Evolutionary conservation across 2,113 vertebrate species (phyloP), one percentile per base, ranked within the genome.

Genomic region (Labrus mixtus): DNA sequence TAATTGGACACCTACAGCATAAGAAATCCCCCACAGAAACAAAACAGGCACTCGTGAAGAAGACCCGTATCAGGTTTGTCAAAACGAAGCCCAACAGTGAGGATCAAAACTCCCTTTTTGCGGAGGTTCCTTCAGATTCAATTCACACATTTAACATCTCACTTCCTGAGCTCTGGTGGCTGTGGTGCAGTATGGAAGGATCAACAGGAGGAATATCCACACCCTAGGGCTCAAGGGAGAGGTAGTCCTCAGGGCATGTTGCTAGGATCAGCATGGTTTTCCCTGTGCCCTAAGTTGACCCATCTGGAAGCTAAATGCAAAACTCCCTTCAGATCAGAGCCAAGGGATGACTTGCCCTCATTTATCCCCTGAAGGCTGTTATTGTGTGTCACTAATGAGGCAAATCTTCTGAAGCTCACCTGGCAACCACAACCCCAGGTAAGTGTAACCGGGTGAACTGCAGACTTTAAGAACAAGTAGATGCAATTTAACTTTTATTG

Each of bases 1-100:
- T 94, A 94, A 95, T 94, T 94, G 91, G 92, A 93, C 90, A 93
- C 90, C 88, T 92, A 87, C 79, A 91, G 85, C 67, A 71, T 36
- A 64, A 68, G 75, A 90, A 88, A 82, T 91, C 89, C 90, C 91
- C 55, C 48, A 77, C 70, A 56, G 78, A 81, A 88, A 86, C 81
- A 79, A 85, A 75, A 84, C 85, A 73, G 78, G 58, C 70, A 65
- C 17, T 39, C 50, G 75, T 58, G 41, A 58, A 13, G 56, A 69
- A 58, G 71, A 60, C 89, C 87, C 81, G 22, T 72, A 64, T 87
- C 87, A 79, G 61, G 73, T 88, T 89, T 84, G 82, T 84, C 76
- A 85, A 87, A 90, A 68, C 76, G 51, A 70, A 86, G 80, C 57
- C 76, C 63, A 53, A 56, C 63, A 61, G n/a, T 25, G 73, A 78